phyloP scores from a whole-genome alignment of 2,113 vertebrate species.

The Oncorhynchus clarkii region DNA sequence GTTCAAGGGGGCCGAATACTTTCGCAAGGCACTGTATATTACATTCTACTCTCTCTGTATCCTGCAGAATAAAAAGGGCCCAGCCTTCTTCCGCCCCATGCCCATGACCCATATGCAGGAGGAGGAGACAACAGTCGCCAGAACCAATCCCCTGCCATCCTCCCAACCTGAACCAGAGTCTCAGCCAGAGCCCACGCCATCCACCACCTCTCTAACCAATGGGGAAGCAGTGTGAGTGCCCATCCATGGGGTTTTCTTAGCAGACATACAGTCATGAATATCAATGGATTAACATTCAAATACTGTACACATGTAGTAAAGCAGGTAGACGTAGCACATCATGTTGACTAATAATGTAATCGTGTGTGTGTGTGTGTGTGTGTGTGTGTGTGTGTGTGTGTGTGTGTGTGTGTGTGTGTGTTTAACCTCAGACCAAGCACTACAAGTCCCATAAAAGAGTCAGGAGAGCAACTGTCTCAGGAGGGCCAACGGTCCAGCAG shows the following conservation, averaged over 20 bases:
- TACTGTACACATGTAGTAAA: no score
- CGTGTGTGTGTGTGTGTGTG: neutral
- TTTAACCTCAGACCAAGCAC: slow-evolving; percentile 69
- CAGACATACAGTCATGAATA: no score
- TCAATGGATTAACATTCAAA: no score
- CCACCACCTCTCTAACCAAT: slow-evolving; percentile 74
- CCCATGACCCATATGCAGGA: slow-evolving; percentile 71
- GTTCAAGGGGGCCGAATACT: no score
- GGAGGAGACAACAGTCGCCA: slow-evolving; percentile 67
- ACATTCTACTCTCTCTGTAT: no score
- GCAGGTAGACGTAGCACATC: no score
- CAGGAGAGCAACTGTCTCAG: slow-evolving; percentile 80
- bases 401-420: slow-evolving; percentile 13
- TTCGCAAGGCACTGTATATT: no score
- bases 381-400: no score
- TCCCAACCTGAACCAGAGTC: slow-evolving; percentile 26
- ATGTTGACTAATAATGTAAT: no score
- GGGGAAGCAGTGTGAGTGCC: slow-evolving; percentile 82
- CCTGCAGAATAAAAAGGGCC: slow-evolving; percentile 68
- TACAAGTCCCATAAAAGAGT: slow-evolving; percentile 80
- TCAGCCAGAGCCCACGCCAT: slow-evolving; percentile 54
- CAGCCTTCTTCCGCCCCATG: slow-evolving; percentile 69
- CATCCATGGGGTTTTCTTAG: no score
- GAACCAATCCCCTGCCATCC: slow-evolving; percentile 65
- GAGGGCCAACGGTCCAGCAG: slow-evolving; percentile 72